These are phyloP conservation scores for Spodoptera littoralis DNA, from an alignment of 2,888 invertebrate genomes.

Conservation along the genomic window DNA sequence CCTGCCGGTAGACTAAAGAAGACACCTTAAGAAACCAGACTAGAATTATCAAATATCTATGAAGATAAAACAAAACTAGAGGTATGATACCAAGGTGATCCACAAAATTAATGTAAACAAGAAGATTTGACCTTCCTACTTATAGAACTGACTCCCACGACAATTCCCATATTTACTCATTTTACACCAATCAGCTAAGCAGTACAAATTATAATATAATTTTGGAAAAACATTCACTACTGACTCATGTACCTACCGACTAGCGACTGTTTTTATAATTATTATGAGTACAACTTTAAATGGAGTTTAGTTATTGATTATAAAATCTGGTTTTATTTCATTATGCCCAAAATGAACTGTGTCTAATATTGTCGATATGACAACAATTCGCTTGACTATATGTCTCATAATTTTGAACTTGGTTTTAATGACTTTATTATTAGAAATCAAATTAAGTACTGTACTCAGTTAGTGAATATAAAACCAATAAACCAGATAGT, in stretches of 20 bases:
- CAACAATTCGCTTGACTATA: no score
- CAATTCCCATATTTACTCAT: slow-evolving; percentile 41
- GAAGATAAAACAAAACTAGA: slow-evolving; percentile 6
- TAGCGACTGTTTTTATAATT: slow-evolving; percentile 26
- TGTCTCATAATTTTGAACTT: no score
- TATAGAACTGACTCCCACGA: slow-evolving; percentile 50
- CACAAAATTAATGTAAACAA: slow-evolving; percentile 7
- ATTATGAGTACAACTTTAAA: slow-evolving; percentile 19
- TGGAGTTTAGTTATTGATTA: slow-evolving; percentile 20
- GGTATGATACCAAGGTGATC: slow-evolving; percentile 35
- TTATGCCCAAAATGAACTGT: slow-evolving; percentile 13
- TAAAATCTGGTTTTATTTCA: slow-evolving; percentile 27
- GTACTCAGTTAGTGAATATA: no score
- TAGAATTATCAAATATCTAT: neutral
- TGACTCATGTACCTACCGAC: slow-evolving; percentile 31
- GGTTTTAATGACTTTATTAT: no score
- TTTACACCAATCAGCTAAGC: slow-evolving; percentile 8
- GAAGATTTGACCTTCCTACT: slow-evolving; percentile 53
- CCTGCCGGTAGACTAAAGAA: no score
- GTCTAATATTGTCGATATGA: neutral
- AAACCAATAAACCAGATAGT: no score
- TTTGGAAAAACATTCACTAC: slow-evolving; percentile 43
- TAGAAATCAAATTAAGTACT: no score
- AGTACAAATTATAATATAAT: slow-evolving; percentile 36
- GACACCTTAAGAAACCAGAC: neutral